A percentile compares a stretch with the other conserved stretches of the same genome.
phyloP scores from a whole-genome alignment of 2,888 invertebrate species.

The Chelonus formosanus region DNA sequence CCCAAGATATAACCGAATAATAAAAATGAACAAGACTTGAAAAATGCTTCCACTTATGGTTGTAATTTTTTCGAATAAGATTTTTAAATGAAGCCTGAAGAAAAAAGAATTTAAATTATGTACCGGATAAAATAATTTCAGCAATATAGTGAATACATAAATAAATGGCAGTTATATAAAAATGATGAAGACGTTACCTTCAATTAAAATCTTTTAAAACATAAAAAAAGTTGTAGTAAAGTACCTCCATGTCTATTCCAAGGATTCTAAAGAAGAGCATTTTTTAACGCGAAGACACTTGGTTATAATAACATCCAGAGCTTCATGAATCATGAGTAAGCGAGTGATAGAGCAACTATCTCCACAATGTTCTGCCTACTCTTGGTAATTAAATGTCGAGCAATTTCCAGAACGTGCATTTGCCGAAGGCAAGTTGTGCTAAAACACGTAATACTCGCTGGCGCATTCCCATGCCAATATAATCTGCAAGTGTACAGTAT shows the following conservation, averaged over 20 bases:
- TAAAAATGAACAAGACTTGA: constrained; percentile 16
- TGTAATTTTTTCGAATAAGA: neutral
- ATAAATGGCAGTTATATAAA: no score
- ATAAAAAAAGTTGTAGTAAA: no score
- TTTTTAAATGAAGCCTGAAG: neutral
- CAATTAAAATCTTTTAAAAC: no score
- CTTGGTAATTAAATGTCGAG: constrained; percentile 64
- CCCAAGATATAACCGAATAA: constrained; percentile 29
- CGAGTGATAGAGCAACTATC: no score
- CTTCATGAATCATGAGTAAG: no score
- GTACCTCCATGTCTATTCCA: no score
- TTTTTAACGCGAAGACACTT: no score
- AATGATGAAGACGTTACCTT: no score
- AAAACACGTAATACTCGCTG: constrained; percentile 27
- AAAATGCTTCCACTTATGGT: constrained; percentile 9
- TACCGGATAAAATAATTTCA: no score
- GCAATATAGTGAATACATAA: no score
- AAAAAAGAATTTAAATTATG: neutral
- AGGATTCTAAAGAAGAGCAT: no score
- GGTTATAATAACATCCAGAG: no score
- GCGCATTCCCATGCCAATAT: constrained; percentile 13
- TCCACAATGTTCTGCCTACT: constrained; percentile 52
- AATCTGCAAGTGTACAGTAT: constrained; percentile 22
- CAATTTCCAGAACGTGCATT: constrained; percentile 61
- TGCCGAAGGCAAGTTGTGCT: constrained; percentile 46